Evolutionary conservation across 2,888 invertebrate species (phyloP).

Genomic region (Lasioglossum calceatum): DNA sequence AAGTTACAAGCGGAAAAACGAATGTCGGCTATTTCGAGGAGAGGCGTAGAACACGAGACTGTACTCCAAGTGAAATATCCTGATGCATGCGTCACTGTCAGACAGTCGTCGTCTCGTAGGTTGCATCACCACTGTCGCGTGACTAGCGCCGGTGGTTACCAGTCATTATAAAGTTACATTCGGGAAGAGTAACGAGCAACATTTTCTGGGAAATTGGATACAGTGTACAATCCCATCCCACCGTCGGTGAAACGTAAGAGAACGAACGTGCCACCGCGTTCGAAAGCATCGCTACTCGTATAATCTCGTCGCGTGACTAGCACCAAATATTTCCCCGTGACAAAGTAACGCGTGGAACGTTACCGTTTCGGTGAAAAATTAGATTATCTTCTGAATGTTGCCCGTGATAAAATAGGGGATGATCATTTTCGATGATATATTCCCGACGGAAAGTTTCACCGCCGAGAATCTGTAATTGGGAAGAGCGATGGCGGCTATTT

Average conservation of each 20-base stretch:
- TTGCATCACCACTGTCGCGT: background rate
- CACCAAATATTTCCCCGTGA: background rate
- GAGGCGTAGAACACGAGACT: background rate
- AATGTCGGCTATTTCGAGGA: slow-evolving; percentile 7
- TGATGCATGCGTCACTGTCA: slow-evolving; percentile 14
- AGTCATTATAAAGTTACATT: background rate
- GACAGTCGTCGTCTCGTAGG: background rate
- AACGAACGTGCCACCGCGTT: background rate
- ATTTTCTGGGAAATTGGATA: slow-evolving; percentile 1
- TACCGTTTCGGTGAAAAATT: background rate
- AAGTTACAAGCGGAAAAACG: slow-evolving; percentile 9
- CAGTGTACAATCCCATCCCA: background rate
- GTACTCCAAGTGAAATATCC: background rate
- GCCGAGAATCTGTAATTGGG: background rate
- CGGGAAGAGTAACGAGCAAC: background rate
- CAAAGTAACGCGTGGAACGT: background rate
- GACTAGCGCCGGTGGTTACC: background rate
- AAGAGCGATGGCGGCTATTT: background rate
- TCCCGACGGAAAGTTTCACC: background rate
- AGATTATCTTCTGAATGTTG: background rate
- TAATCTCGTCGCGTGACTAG: background rate
- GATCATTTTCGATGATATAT: background rate
- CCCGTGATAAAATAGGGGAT: background rate
- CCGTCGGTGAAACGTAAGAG: background rate
- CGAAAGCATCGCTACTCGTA: background rate